Base-by-base conservation (phyloP, 35 echinoderm and acorn worm genomes). In the Holothuria glaberrima region DNA sequence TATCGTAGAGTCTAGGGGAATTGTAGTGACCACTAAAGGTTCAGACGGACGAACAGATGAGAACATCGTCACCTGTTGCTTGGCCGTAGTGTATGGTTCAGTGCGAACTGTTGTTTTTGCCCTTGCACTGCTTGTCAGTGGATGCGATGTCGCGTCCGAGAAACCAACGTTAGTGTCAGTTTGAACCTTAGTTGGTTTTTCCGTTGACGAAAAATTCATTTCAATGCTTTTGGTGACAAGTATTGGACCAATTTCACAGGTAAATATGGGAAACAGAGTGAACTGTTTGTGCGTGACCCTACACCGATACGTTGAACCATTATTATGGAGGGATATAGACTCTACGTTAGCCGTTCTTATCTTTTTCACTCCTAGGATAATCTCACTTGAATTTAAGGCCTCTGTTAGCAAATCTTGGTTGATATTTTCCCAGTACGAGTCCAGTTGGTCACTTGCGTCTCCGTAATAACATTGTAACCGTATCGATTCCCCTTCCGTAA, bases 221-320 rank as follows among this genome's bases (percentile, higher is more conserved):
- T 41, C 22, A 6, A 41, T 14, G 46, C 6, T 2, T 35, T 75
- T 16, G 9, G 38, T 19, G 21, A 48, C 66, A 27, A 21, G 9
- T 26, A 78, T 78, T 9, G 80, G 80, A 13, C 59, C 80, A 38
- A 84, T 84, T 63, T 84, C 80, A 50, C 80, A 84, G 28, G 7
- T 58, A 33, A 60, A 84, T 24, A 20, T 32, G 17, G 76, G 45
- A 19, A 50, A 48, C 12, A 17, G 3, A 58, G 24, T 0, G 27
- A 21, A 32, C 48, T 20, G 5, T 31, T 30, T 84, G 3, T 48
- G 29, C 52, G 22, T 61, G 12, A 84, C 13, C 4, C 5, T 31
- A 62, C 80, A 84, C 57, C 25, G 56, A 38, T 33, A 84, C 1
- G 22, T 27, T 17, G 30, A 31, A 38, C 26, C 54, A 61, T 84